Conservation (phyloP, 1,140 invertebrate species). For the Drosophila kikkawai region DNA sequence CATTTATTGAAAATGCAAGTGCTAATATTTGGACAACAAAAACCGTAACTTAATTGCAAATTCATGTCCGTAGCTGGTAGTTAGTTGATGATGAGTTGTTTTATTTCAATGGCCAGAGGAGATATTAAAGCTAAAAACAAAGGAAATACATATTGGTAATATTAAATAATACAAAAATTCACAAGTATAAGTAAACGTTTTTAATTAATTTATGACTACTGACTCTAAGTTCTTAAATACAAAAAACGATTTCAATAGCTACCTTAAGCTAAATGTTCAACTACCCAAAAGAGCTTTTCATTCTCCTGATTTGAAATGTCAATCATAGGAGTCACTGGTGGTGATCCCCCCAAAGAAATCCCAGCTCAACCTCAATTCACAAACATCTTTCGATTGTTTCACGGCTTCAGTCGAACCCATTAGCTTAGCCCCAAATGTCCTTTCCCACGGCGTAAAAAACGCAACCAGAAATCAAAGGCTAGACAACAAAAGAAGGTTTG, state of each 20-base stretch:
- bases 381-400: conserved; percentile 29
- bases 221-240: too few relatives aligned
- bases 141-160: not conserved
- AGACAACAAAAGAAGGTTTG: conserved; percentile 77
- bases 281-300: not conserved
- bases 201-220: not conserved
- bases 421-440: conserved; percentile 60
- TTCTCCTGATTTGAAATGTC: conserved; percentile 5
- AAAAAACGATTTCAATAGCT: not conserved
- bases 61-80: conserved; percentile 44
- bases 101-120: not conserved
- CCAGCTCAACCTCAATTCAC: not conserved
- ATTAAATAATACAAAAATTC: not conserved
- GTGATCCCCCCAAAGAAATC: not conserved
- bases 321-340: not conserved
- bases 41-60: conserved; percentile 75
- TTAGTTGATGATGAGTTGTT: conserved; percentile 1
- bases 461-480: conserved; percentile 62
- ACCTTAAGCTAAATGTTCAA: too few relatives aligned
- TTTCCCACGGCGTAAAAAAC: conserved; percentile 45
- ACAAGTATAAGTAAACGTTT: not conserved
- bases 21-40: conserved; percentile 76
- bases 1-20: conserved; percentile 81
- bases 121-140: not conserved
- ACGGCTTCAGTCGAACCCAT: conserved; percentile 55